A percentile compares a stretch with the other conserved stretches of the same genome.
Conservation (phyloP, 2,888 invertebrate species). For the Cerceris rybyensis region DNA sequence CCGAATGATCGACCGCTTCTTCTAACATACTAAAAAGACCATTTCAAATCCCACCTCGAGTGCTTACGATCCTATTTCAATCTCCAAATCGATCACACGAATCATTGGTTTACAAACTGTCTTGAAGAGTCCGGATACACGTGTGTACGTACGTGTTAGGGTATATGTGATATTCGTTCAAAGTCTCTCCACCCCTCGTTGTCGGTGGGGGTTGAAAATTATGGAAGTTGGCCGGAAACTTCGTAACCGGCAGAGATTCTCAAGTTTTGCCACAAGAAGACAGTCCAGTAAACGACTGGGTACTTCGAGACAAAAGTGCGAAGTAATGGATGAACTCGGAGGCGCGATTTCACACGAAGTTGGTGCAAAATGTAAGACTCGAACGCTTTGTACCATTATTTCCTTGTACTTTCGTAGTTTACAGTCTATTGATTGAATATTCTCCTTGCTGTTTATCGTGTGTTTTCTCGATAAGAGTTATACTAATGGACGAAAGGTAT, state of each 20-base stretch:
- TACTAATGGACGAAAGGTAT: no score
- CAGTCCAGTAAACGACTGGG: conserved; percentile 7
- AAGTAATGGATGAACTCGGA: conserved; percentile 5
- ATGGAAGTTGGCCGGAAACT: conserved; percentile 4
- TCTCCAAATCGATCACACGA: not conserved
- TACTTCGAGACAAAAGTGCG: conserved; percentile 13
- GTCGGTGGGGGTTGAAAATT: not conserved
- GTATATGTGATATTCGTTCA: not conserved
- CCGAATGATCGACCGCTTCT: no score
- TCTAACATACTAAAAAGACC: no score
- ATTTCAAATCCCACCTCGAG: no score
- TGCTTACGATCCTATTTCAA: not conserved
- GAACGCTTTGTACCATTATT: not conserved
- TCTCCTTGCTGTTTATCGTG: not conserved
- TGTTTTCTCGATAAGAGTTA: no score
- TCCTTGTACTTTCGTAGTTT: no score
- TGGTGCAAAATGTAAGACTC: not conserved
- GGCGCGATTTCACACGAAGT: conserved; percentile 3
- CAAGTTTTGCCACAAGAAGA: not conserved
- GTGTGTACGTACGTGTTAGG: not conserved
- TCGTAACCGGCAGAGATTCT: conserved; percentile 3
- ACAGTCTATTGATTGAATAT: not conserved
- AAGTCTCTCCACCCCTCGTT: not conserved
- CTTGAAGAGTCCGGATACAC: not conserved
- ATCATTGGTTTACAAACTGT: not conserved